Evolutionary conservation across 2,888 invertebrate species (phyloP).

Genomic region (Kryphioiulus occultus): DNA sequence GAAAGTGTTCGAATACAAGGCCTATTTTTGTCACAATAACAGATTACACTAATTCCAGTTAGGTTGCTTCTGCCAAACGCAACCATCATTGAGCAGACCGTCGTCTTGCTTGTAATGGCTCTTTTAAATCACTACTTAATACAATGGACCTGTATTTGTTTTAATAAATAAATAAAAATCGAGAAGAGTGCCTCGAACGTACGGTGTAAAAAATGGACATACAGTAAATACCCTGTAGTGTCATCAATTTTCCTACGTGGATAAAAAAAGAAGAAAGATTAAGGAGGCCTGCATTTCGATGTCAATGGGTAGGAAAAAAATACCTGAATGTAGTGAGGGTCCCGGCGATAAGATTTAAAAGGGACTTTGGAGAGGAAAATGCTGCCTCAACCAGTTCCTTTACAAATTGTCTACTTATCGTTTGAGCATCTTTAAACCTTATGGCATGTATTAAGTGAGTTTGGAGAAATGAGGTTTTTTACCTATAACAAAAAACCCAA

Average conservation of each 20-base stretch:
- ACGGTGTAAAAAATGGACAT: neutral
- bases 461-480: neutral
- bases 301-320: constrained; percentile 8
- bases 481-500: neutral
- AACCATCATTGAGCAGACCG: too few species aligned
- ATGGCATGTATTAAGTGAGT: neutral
- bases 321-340: constrained; percentile 7
- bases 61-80: too few species aligned
- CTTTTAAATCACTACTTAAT: too few species aligned
- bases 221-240: neutral
- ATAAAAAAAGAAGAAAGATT: neutral
- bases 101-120: too few species aligned
- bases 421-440: constrained; percentile 6
- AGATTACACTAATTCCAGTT: neutral
- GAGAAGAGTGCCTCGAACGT: neutral
- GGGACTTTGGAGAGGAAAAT: neutral
- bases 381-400: constrained; percentile 16
- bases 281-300: neutral
- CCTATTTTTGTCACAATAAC: neutral
- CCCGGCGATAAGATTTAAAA: neutral
- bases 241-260: neutral
- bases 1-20: neutral
- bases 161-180: neutral
- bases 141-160: too few species aligned
- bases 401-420: constrained; percentile 23